These are phyloP conservation scores for Lipotes vexillifer DNA, from an alignment of 2,113 vertebrate species.

Conservation along the genomic window DNA sequence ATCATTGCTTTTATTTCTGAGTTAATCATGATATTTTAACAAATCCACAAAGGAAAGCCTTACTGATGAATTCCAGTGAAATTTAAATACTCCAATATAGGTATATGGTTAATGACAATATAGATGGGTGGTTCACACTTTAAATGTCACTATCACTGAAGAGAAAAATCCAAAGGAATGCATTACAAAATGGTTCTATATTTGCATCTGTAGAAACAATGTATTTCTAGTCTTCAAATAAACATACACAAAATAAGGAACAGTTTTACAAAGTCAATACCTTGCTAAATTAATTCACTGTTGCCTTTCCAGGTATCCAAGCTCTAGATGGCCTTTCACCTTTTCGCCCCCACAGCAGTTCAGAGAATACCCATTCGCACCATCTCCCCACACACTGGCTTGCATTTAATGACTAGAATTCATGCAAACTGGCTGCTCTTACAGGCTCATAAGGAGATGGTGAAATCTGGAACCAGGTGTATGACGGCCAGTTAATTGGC, in stretches of 20 bases:
- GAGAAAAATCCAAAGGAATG: conserved; percentile 26
- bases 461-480: conserved; percentile 72
- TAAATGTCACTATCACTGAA: not conserved
- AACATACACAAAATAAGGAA: not conserved
- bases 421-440: conserved; percentile 62
- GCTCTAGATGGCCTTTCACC: not conserved
- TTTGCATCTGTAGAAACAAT: not conserved
- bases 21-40: conserved; percentile 30
- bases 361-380: not conserved
- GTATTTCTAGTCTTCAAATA: not conserved
- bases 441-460: conserved; percentile 26
- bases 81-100: conserved; percentile 20
- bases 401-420: conserved; percentile 65
- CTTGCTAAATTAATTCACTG: conserved; percentile 10
- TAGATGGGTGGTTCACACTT: not conserved
- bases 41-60: conserved; percentile 18
- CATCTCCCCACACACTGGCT: not conserved
- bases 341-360: not conserved
- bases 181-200: not conserved
- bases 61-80: conserved; percentile 15
- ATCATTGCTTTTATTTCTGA: conserved; percentile 47
- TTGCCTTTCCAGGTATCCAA: not conserved
- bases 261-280: not conserved
- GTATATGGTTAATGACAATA: conserved; percentile 8
- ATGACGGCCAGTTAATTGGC: conserved; percentile 67